phyloP scores from a whole-genome alignment of 1,140 invertebrate genomes.

The Idris sp. region DNA sequence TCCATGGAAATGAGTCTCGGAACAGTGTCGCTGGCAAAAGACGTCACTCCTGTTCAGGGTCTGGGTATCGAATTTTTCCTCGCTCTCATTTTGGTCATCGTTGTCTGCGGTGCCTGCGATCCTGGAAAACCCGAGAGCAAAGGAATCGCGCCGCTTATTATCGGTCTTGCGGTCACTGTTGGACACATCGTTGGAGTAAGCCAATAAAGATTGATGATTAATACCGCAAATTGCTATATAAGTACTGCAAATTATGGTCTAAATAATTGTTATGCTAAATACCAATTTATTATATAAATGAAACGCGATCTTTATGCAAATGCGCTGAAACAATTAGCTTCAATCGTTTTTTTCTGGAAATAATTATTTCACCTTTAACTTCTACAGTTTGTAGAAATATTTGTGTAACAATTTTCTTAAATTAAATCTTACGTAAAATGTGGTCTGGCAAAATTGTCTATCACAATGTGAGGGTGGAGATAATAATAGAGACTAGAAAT shows the following conservation, averaged over 20 bases:
- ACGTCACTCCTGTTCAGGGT: constrained; percentile 84
- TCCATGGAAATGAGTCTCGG: constrained; percentile 71
- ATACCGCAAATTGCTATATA: neutral
- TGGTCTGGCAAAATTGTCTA: too few species aligned
- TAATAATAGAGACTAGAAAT: too few species aligned
- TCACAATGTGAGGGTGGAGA: too few species aligned
- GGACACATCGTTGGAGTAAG: constrained; percentile 91
- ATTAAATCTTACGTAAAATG: too few species aligned
- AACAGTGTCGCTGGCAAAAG: constrained; percentile 82
- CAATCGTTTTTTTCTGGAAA: too few species aligned
- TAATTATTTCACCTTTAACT: too few species aligned
- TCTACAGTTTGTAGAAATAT: too few species aligned
- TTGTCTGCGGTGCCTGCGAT: constrained; percentile 92
- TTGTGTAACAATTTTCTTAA: too few species aligned
- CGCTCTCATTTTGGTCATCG: constrained; percentile 91
- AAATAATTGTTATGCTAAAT: constrained; percentile 8
- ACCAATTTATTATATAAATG: neutral
- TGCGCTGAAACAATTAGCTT: too few species aligned
- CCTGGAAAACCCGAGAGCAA: constrained; percentile 85
- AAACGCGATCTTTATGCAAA: too few species aligned
- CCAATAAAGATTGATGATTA: constrained; percentile 9
- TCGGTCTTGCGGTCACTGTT: constrained; percentile 91
- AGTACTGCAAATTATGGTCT: neutral
- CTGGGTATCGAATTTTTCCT: constrained; percentile 94
- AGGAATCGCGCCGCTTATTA: constrained; percentile 90